Evolutionary conservation across 2,888 invertebrate species (phyloP), one percentile per base, ranked within the genome.

Genomic region (Acrobasis consociella): DNA sequence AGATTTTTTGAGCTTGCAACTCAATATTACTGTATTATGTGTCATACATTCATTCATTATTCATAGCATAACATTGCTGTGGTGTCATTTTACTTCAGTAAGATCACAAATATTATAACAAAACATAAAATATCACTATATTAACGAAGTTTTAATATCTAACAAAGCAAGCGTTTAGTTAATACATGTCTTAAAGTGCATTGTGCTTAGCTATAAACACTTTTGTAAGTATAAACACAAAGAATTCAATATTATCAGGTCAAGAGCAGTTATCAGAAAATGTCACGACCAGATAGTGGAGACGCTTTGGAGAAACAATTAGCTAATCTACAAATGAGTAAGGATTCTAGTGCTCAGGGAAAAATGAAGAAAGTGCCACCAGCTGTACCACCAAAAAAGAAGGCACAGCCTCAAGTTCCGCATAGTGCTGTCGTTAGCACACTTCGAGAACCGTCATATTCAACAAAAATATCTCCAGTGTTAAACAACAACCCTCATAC

Each of bases 351-450:
- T 72, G 74, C 76, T 51, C 67, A 82, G n/a, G 78, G 75, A 64
- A 83, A 83, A 80, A 72, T 83, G 22, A 86, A 92, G 80, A 97
- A 96, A 87, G 91, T 95, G 67, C 96, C 96, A 68, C 97, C 97
- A 67, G 95, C 95, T 62, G 96, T 96, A 64, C 97, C 97, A 55
- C 97, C 97, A 10, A 97, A 97, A 83, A 96, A 96, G 69, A 95
- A 94, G 82, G 96, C 87, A 66, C 87, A 87, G 76, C 91, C 93
- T 13, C 87, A 95, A 95, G 95, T 97, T 75, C 97, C 97, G 66
- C 95, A 96, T 77, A 97, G 96, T 83, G 95, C 95, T 72, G 93
- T 94, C 5, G 93, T 97, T 60, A 95, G 94, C 80, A 94, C 95
- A 72, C 89, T 95, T 61, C 92, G 95, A 61, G 96, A 96, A 75